Percentiles rank a stretch among this genome's conserved stretches.
Evolutionary conservation across 2,113 vertebrate genomes (phyloP).

Genomic region (Dendrocopos noguchii): DNA sequence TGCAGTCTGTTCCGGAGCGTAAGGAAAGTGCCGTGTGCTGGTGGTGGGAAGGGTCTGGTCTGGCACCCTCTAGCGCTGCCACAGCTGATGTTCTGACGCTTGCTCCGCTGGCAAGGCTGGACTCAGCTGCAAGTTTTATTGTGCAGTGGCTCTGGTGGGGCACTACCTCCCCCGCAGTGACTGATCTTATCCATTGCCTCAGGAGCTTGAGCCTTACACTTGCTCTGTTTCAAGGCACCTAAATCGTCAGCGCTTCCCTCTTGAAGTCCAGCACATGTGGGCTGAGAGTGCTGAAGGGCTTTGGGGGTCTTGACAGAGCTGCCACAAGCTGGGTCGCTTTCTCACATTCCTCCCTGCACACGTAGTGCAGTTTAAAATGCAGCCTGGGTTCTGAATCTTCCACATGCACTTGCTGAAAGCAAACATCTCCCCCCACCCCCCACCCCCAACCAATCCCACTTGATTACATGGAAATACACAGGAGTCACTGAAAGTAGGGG

Average conservation of each 20-base stretch:
- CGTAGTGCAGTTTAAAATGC: neutral
- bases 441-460: neutral
- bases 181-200: no score
- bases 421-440: neutral
- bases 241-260: neutral
- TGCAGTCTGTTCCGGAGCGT: neutral
- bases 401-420: neutral
- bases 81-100: neutral
- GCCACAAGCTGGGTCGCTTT: neutral
- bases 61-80: conserved; percentile 54
- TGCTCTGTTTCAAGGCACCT: neutral
- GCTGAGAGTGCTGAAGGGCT: neutral
- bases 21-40: neutral
- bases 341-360: neutral
- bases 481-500: neutral
- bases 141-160: fast-evolving
- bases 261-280: neutral
- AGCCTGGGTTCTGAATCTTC: neutral
- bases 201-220: fast-evolving
- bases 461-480: neutral
- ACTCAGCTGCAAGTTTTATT: fast-evolving
- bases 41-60: neutral
- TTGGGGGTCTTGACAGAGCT: neutral
- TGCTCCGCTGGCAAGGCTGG: neutral
- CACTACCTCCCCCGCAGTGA: fast-evolving